A percentile compares a stretch with the other conserved stretches of the same genome.
Evolutionary conservation across 2,797 vertebrate genomes (phyloP).

Genomic region (Alfaro cultratus): DNA sequence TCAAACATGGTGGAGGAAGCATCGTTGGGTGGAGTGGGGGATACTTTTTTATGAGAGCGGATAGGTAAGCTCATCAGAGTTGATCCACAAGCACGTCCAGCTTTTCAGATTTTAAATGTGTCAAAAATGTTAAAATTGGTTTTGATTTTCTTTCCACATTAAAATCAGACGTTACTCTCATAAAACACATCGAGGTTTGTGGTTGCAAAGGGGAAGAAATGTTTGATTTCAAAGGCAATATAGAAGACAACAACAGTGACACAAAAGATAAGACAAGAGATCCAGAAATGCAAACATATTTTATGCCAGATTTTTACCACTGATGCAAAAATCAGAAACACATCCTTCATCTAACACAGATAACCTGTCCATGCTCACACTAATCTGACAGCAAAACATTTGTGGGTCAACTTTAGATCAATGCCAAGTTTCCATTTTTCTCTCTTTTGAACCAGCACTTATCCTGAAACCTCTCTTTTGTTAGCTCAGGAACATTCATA

Average conservation of each 20-base stretch:
- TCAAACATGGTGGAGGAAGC: slow-evolving; percentile 4
- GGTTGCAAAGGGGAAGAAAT: background rate
- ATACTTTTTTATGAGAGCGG: background rate
- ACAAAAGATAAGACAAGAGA: background rate
- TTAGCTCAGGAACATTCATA: background rate
- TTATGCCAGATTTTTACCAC: background rate
- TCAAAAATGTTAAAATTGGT: background rate
- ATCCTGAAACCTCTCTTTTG: slow-evolving; percentile 13
- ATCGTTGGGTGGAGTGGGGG: background rate
- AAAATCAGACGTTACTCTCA: background rate
- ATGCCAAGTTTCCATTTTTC: slow-evolving; percentile 28
- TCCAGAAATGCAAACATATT: background rate
- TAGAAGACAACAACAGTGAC: background rate
- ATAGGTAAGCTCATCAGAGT: background rate
- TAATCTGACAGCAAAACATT: background rate
- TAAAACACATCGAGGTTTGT: background rate
- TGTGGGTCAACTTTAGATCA: background rate
- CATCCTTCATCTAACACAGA: background rate
- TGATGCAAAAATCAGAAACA: background rate
- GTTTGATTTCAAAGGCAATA: background rate
- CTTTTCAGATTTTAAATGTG: background rate
- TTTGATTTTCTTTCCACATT: slow-evolving; percentile 1
- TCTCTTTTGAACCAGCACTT: slow-evolving; percentile 4
- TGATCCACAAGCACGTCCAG: background rate
- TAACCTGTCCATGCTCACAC: background rate